A percentile compares a stretch with the other conserved stretches of the same genome.
Evolutionary conservation across 2,797 vertebrate genomes (phyloP).

Genomic region (Cyprinodon diabolis): DNA sequence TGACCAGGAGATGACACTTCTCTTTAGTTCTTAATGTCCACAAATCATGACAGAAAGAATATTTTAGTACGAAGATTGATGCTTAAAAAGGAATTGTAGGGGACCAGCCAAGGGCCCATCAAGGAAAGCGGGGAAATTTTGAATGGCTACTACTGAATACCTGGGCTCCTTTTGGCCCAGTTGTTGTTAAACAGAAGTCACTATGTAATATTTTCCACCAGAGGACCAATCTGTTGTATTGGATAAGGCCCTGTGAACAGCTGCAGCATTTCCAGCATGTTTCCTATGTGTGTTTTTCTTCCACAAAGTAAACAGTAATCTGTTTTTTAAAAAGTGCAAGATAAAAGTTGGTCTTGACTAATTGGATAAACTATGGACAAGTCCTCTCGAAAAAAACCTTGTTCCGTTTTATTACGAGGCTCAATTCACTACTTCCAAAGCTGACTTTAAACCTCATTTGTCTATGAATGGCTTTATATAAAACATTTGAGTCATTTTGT

Average conservation of each 20-base stretch:
- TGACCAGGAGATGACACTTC: no score
- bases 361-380: background rate
- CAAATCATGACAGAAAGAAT: no score
- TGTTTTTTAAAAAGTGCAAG: background rate
- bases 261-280: slow-evolving; percentile 24
- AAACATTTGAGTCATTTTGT: background rate
- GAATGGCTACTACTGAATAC: no score
- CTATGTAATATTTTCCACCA: slow-evolving; percentile 18
- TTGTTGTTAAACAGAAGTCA: background rate
- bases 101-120: no score
- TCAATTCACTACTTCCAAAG: background rate
- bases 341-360: background rate
- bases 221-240: slow-evolving; percentile 2
- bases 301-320: slow-evolving; percentile 40
- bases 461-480: background rate
- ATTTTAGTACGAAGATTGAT: no score
- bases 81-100: no score
- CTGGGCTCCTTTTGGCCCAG: background rate
- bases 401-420: background rate
- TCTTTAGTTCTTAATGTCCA: no score
- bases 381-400: background rate
- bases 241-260: slow-evolving; percentile 39
- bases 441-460: background rate
- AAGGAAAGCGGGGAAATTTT: no score
- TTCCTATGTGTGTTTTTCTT: slow-evolving; percentile 14